Evolutionary conservation across 2,113 vertebrate genomes (phyloP).

Genomic region (Propithecus coquereli): DNA sequence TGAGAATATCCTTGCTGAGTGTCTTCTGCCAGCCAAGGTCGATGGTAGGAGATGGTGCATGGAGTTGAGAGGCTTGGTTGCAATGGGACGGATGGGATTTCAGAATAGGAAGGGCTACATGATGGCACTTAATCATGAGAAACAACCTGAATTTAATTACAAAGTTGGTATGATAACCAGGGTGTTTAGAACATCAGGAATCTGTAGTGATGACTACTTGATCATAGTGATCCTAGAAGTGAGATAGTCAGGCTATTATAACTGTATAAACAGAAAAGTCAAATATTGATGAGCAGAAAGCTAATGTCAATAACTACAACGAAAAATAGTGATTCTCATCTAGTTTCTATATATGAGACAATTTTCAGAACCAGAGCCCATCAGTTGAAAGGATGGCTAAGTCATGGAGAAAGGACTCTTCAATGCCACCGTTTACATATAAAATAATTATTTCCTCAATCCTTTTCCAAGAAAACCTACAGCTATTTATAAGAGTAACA

Average conservation of each 20-base stretch:
- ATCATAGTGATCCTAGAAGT: not conserved
- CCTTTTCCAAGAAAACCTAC: not conserved
- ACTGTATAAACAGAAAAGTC: not conserved
- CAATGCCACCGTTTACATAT: fast-evolving
- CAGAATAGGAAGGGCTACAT: not conserved
- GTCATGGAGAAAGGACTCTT: not conserved
- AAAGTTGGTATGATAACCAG: not conserved
- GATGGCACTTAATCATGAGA: not conserved
- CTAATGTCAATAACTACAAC: not conserved
- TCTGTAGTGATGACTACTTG: not conserved
- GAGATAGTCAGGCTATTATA: not conserved
- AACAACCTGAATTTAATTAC: not conserved
- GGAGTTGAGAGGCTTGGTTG: not conserved
- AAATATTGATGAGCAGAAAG: not conserved
- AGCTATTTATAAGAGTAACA: not conserved
- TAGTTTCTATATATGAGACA: not conserved
- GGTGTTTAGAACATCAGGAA: not conserved
- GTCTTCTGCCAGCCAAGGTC: not conserved
- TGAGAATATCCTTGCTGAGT: not conserved
- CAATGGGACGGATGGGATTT: not conserved
- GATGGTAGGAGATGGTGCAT: not conserved
- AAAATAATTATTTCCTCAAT: not conserved
- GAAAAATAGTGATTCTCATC: not conserved
- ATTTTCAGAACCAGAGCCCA: not conserved
- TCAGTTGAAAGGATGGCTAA: not conserved